phyloP scores from a whole-genome alignment of 92 coral and sea anemone species.

The Epizoanthus rinbou region DNA sequence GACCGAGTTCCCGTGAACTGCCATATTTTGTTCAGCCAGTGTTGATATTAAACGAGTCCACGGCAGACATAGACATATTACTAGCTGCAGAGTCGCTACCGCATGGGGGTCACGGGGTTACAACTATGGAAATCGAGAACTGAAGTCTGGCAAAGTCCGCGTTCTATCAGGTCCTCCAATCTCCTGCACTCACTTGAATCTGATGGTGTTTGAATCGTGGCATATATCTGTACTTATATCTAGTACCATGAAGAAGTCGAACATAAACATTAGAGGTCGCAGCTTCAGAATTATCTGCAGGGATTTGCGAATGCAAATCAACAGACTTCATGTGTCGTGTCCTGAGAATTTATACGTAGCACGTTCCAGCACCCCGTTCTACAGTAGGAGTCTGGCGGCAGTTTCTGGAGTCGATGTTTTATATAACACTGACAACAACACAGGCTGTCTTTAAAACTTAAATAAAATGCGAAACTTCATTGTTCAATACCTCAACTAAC shows the following conservation, averaged over 20 bases:
- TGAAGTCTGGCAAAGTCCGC: constrained; percentile 6
- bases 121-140: constrained; percentile 18
- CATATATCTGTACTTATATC: neutral
- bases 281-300: neutral
- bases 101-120: constrained; percentile 39
- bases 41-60: neutral
- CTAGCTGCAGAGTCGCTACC: constrained; percentile 6
- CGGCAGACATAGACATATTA: neutral
- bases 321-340: neutral
- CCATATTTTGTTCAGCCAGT: neutral
- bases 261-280: neutral
- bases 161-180: too few species aligned
- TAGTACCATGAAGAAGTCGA: neutral
- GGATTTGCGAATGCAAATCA: constrained; percentile 15
- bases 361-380: neutral
- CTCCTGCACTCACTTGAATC: neutral
- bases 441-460: too few species aligned
- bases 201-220: neutral
- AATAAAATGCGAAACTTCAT: neutral
- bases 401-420: too few species aligned
- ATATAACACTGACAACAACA: too few species aligned
- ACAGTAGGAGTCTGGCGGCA: too few species aligned
- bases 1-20: neutral
- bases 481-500: neutral
- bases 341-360: neutral